Evolutionary conservation across 2,797 vertebrate genomes (phyloP).

Genomic region (Gymnodraco acuticeps): DNA sequence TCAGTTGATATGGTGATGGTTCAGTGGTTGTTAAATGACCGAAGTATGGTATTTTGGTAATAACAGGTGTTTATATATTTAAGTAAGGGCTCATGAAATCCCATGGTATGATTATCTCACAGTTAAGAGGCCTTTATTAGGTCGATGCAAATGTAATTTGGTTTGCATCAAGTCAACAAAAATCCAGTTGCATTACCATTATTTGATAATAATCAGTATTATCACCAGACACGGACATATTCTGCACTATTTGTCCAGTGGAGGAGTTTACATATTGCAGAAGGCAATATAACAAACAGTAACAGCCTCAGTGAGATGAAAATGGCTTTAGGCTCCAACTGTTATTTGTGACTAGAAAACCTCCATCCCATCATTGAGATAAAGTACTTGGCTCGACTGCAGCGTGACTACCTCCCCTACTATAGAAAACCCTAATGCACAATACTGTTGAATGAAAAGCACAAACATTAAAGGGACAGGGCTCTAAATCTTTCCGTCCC

Average conservation of each 20-base stretch:
- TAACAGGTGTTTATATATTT: too few species aligned
- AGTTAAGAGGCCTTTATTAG: too few species aligned
- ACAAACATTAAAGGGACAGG: slow-evolving; percentile 36
- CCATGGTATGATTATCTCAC: too few species aligned
- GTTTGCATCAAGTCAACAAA: too few species aligned
- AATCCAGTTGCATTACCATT: not conserved
- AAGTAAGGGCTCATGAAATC: too few species aligned
- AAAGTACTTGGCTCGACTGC: not conserved
- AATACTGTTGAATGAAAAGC: slow-evolving; percentile 15
- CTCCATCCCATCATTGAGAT: not conserved
- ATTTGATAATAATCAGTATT: not conserved
- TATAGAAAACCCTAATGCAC: not conserved
- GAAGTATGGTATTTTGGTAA: too few species aligned
- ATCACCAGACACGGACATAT: too few species aligned
- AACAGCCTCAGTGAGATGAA: not conserved
- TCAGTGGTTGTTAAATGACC: too few species aligned
- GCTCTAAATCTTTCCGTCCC: slow-evolving; percentile 12
- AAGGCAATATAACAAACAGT: not conserved
- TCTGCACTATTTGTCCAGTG: not conserved
- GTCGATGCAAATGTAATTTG: too few species aligned
- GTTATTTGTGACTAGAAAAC: not conserved
- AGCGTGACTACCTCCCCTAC: not conserved
- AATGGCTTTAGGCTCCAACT: not conserved
- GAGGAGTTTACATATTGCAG: not conserved
- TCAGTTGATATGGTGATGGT: too few species aligned